Evolutionary conservation across 2,113 vertebrate genomes (phyloP).

Genomic region (Urocolius indicus): DNA sequence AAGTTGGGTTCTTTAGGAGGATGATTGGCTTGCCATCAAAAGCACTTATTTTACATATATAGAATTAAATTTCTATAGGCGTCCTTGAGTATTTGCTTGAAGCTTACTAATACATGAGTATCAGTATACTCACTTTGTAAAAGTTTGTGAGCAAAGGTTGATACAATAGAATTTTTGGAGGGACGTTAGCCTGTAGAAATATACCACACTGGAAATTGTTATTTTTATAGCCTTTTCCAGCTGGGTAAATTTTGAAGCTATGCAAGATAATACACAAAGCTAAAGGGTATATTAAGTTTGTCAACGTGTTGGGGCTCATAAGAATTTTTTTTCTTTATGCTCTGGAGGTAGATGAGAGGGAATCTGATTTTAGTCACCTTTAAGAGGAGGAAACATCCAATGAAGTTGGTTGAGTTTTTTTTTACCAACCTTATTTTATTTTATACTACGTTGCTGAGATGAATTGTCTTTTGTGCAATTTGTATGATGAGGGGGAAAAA

Average conservation of each 20-base stretch:
- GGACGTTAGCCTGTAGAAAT: neutral
- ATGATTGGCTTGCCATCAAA: neutral
- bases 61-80: neutral
- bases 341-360: neutral
- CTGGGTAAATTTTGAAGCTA: neutral
- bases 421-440: neutral
- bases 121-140: neutral
- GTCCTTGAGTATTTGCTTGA: neutral
- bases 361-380: neutral
- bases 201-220: neutral
- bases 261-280: neutral
- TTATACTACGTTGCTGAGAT: neutral
- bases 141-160: neutral
- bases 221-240: neutral
- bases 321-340: neutral
- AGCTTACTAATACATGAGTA: neutral
- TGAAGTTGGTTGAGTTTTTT: neutral
- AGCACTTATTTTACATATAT: neutral
- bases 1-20: neutral
- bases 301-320: neutral
- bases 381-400: neutral
- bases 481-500: neutral
- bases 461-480: neutral
- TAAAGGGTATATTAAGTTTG: neutral
- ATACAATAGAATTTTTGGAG: neutral